Conservation (phyloP, 2,797 vertebrate genomes). For the Allobates femoralis region DNA sequence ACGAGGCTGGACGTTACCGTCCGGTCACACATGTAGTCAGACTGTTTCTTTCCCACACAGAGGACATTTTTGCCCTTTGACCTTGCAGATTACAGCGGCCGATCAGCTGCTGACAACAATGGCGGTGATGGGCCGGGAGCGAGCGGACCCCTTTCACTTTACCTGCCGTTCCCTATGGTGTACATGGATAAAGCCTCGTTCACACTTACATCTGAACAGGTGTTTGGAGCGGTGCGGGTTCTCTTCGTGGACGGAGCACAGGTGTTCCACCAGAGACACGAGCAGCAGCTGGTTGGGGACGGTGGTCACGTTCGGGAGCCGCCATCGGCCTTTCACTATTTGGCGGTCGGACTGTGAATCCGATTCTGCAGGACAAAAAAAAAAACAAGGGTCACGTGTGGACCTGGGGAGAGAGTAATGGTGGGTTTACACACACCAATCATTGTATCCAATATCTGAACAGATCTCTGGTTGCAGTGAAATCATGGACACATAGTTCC, state of each 20-base stretch:
- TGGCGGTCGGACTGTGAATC: conserved; percentile 83
- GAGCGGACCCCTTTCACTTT: neutral
- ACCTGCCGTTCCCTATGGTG: no score
- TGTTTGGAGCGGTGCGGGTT: conserved; percentile 82
- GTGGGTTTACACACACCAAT: no score
- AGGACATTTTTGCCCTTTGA: neutral
- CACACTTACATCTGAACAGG: conserved; percentile 89
- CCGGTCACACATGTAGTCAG: neutral
- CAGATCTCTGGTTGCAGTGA: no score
- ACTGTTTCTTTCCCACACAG: neutral
- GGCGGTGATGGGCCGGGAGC: no score
- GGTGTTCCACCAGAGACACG: conserved; percentile 92
- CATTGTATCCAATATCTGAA: no score
- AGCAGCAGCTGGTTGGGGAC: conserved; percentile 95
- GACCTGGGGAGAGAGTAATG: no score
- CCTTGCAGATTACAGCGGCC: neutral
- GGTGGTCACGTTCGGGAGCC: conserved; percentile 84
- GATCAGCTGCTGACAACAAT: neutral
- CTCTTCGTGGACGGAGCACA: conserved; percentile 91
- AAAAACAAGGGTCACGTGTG: neutral
- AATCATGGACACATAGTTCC: no score
- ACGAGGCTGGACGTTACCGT: neutral
- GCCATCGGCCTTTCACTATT: conserved; percentile 80
- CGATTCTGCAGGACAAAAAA: conserved; percentile 79
- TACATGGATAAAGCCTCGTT: no score